These are phyloP conservation scores for Molossus molossus DNA, from an alignment of 2,797 vertebrate genomes.

Conservation along the genomic window DNA sequence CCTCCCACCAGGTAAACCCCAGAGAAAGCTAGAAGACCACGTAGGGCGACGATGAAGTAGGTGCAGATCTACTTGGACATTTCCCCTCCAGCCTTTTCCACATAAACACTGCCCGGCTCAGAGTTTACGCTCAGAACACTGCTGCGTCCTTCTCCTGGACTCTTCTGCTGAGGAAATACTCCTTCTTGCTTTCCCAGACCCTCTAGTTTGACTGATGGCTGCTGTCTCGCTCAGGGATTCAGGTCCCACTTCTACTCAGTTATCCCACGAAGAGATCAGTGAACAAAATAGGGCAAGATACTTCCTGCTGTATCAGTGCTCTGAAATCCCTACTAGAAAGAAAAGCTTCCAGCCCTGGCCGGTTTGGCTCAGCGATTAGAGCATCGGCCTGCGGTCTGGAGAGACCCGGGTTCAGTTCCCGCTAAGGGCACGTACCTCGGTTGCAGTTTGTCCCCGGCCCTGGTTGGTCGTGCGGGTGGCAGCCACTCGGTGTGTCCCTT, in stretches of 20 bases:
- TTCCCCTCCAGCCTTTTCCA: background rate
- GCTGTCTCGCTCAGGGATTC: background rate
- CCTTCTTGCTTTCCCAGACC: background rate
- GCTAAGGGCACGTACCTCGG: too few relatives aligned
- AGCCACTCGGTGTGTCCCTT: too few relatives aligned
- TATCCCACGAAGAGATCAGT: background rate
- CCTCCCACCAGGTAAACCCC: background rate
- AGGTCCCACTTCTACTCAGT: background rate
- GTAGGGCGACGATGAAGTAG: background rate
- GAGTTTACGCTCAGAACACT: too few relatives aligned
- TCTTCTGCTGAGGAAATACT: background rate
- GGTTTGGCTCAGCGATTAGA: too few relatives aligned
- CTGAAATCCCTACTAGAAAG: background rate
- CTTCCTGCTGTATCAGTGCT: background rate
- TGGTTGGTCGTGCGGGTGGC: too few relatives aligned
- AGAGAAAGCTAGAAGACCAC: background rate
- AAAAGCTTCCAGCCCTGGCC: background rate
- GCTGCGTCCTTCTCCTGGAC: background rate
- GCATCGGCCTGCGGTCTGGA: too few relatives aligned
- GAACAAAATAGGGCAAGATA: background rate
- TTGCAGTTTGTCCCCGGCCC: too few relatives aligned
- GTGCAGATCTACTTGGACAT: background rate
- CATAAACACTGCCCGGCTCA: background rate
- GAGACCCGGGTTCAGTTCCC: too few relatives aligned
- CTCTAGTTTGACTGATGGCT: background rate